Conservation (phyloP, 2,888 invertebrate species). For the Lycia hirtaria region DNA sequence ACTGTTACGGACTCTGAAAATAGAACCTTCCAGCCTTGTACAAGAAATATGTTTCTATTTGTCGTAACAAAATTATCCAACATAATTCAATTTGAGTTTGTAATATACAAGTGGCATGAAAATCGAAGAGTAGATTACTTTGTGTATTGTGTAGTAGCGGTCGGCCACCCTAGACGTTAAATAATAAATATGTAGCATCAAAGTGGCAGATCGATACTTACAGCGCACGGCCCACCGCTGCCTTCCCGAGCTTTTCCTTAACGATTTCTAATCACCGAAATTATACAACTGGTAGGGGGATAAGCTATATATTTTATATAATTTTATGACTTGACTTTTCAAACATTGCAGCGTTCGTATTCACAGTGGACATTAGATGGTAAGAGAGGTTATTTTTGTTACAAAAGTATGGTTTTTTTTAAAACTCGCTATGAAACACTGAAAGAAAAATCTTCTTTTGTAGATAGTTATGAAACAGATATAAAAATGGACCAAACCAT, state of each 20-base stretch:
- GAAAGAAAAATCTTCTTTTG: no score
- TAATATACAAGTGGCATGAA: slow-evolving; percentile 1
- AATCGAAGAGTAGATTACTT: slow-evolving; percentile 24
- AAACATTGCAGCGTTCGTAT: no score
- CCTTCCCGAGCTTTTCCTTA: slow-evolving; percentile 8
- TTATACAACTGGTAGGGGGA: not conserved
- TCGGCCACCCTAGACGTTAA: slow-evolving; percentile 32
- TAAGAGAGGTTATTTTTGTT: no score
- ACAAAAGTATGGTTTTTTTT: no score
- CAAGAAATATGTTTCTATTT: not conserved
- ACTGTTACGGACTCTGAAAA: no score
- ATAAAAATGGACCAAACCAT: no score
- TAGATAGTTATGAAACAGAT: no score
- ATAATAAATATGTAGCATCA: slow-evolving; percentile 37
- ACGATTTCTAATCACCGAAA: slow-evolving; percentile 14
- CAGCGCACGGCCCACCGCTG: slow-evolving; percentile 23
- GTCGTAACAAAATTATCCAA: not conserved
- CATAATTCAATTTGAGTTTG: slow-evolving; percentile 7
- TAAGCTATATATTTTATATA: no score
- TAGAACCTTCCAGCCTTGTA: no score
- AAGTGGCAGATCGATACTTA: slow-evolving; percentile 36
- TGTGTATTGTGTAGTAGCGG: slow-evolving; percentile 26
- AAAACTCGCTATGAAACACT: no score
- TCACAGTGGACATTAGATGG: no score
- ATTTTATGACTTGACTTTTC: no score